Conservation (phyloP, 2,797 vertebrate species). For the Anguilla obscura region DNA sequence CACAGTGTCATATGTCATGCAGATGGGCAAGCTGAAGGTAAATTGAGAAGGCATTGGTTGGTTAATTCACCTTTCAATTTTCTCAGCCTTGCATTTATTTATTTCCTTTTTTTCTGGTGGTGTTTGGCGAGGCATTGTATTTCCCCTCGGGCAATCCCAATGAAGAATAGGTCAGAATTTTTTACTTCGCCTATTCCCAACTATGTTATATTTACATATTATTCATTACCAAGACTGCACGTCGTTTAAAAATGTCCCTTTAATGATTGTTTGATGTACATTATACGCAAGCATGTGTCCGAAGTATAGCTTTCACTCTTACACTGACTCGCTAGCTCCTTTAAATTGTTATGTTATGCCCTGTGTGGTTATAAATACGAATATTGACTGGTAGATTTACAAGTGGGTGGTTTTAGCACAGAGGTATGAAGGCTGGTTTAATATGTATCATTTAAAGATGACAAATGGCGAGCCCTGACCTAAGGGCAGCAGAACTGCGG, state of each 20-base stretch:
- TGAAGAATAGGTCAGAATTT: slow-evolving; percentile 47
- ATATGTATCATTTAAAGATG: background rate
- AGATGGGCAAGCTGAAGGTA: background rate
- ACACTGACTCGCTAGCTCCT: background rate
- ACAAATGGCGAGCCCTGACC: background rate
- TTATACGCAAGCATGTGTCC: background rate
- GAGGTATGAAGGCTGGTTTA: background rate
- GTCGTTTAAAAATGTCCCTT: background rate
- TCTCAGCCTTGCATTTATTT: background rate
- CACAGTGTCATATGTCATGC: background rate
- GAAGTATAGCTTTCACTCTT: background rate
- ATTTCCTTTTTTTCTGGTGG: background rate
- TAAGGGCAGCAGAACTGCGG: background rate
- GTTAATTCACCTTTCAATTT: background rate
- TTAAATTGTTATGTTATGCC: background rate
- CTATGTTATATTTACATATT: background rate
- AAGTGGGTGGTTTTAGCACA: background rate
- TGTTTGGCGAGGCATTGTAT: background rate
- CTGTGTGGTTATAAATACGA: background rate
- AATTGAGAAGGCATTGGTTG: background rate
- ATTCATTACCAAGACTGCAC: slow-evolving; percentile 32
- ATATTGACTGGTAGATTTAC: background rate
- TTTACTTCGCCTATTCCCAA: background rate
- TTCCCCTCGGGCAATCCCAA: slow-evolving; percentile 47
- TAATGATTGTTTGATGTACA: background rate